Conservation (phyloP, 2,797 vertebrate species). For the Oreonectes daqikongensis region DNA sequence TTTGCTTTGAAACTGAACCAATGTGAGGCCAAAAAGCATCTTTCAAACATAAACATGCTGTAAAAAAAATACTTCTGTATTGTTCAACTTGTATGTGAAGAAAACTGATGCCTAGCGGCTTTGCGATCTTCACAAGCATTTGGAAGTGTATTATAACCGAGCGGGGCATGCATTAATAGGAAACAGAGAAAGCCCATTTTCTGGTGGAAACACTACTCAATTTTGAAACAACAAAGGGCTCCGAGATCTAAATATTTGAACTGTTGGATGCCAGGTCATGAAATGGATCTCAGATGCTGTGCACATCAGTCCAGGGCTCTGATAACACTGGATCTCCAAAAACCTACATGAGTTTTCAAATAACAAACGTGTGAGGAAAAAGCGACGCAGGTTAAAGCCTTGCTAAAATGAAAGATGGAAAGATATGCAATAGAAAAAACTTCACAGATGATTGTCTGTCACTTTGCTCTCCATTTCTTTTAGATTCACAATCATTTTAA, state of each 20-base stretch:
- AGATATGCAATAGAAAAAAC: not conserved
- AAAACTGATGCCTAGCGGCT: constrained; percentile 56
- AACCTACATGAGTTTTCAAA: not conserved
- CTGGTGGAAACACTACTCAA: constrained; percentile 59
- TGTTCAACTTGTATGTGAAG: constrained; percentile 44
- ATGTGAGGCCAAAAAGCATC: not conserved
- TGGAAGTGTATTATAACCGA: constrained; percentile 57
- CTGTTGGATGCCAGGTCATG: constrained; percentile 63
- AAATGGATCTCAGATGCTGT: constrained; percentile 67
- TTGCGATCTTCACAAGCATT: constrained; percentile 60
- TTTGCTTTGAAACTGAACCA: not conserved
- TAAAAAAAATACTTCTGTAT: constrained; percentile 8
- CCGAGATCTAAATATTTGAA: constrained; percentile 63
- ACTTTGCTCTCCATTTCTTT: not conserved
- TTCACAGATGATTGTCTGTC: not conserved
- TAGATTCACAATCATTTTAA: not conserved
- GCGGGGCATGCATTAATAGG: constrained; percentile 62
- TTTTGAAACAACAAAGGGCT: constrained; percentile 58
- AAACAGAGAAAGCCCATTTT: constrained; percentile 67
- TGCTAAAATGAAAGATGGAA: too few species aligned
- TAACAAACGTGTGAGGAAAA: not conserved
- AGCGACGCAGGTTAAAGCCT: not conserved
- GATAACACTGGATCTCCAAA: not conserved
- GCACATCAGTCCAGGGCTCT: constrained; percentile 61
- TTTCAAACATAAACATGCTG: constrained; percentile 11